Base-by-base conservation (phyloP, 2,113 vertebrate genomes). In the Alethe diademata region DNA sequence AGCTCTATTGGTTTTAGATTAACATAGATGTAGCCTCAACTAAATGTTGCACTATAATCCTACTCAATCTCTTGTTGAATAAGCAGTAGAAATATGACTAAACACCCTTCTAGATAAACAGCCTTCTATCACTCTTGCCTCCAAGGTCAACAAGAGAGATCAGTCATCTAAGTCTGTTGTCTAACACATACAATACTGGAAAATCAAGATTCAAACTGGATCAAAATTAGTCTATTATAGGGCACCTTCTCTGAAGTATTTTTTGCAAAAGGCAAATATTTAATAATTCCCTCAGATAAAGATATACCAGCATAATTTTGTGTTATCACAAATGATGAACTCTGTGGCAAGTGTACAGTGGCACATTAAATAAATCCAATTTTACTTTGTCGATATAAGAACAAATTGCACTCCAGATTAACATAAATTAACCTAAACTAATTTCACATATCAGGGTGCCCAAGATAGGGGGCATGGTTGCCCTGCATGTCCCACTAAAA, bases 101-200 rank as follows among this genome's bases (percentile, higher is more conserved):
- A 92, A 61, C 25, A 66, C 31, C 33, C 48, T 83, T 74, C n/a
- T 33, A 56, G 11, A 26, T 40, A 64, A 72, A 53, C 24, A 92
- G 29, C 33, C 62, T 92, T 84, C 72, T 75, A 33, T 38, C 11
- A 13, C 7, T 31, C 71, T 43, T 20, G 51, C 9, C 86, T 94
- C 38, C 75, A 83, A 72, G 56, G 82, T 95, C 60, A 92, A 62
- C 56, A 94, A 64, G n/a, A 58, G 24, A 94, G 18, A 92, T 48
- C 64, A 93, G 40, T 26, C 67, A 73, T 71, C 80, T 69, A 80
- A 29, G 29, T n/a, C 65, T 56, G 40, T 35, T 86, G 69, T 82
- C 58, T 93, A 94, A 74, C 0, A 8, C 47, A 93, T 0, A 4
- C 23, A 74, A 79, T 62, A 51, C 42, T 33, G 51, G 17, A 71